A percentile compares a stretch with the other conserved stretches of the same genome.
phyloP scores from a whole-genome alignment of 1,140 invertebrate genomes.

The Drosophila simulans region DNA sequence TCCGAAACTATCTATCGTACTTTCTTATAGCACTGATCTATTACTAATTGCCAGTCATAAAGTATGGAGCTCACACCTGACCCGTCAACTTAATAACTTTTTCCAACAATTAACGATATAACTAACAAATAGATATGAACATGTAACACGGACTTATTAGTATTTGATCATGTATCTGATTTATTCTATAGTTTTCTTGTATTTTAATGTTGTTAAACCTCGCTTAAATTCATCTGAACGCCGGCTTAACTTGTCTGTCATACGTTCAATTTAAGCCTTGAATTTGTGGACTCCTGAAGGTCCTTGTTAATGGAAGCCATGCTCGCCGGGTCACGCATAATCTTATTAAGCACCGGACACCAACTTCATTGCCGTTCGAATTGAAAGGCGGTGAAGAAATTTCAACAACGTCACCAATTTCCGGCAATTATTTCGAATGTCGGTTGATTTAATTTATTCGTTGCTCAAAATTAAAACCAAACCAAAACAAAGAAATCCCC shows the following conservation, averaged over 20 bases:
- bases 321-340: conserved; percentile 44
- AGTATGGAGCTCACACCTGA: conserved; percentile 8
- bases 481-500: conserved; percentile 77
- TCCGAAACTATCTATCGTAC: conserved; percentile 21
- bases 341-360: conserved; percentile 38
- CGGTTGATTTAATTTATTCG: conserved; percentile 83
- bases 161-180: too few relatives aligned
- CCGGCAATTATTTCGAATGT: conserved; percentile 80
- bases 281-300: conserved; percentile 5
- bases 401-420: conserved; percentile 72
- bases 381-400: conserved; percentile 35
- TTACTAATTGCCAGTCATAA: conserved; percentile 40
- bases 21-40: conserved; percentile 26
- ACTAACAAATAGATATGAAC: too few relatives aligned
- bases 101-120: neutral
- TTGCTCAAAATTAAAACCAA: conserved; percentile 80
- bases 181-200: too few relatives aligned
- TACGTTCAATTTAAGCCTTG: conserved; percentile 28
- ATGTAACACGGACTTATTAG: too few relatives aligned
- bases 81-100: neutral
- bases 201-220: neutral
- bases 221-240: neutral
- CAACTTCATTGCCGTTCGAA: neutral
- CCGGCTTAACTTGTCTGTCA: conserved; percentile 26
- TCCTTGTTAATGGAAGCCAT: conserved; percentile 24